Evolutionary conservation across 30 jellyfish, hydroid and myxozoan genomes (phyloP), one percentile per base, ranked within the genome.

Genomic region (Aurelia coerulea): DNA sequence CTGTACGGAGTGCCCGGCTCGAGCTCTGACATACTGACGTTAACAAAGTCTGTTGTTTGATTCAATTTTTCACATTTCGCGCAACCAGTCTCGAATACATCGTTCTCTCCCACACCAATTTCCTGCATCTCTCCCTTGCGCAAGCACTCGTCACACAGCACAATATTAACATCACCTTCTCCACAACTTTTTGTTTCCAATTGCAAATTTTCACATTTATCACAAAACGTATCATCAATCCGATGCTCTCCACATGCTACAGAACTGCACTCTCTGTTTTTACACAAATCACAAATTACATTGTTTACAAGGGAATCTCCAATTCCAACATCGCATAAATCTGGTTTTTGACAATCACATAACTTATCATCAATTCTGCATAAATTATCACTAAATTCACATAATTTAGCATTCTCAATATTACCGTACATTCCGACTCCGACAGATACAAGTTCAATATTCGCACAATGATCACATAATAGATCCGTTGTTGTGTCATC

Each of bases 341-440:
- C 80, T 29, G 96, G 97, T 71, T 74, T 69, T 16, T 14, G 41
- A 78, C 99, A 95, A 1, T 74, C 79, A 69, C 99, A 95, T 33
- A 95, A 86, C 73, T 81, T 80, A 60, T 95, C 99, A 65, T 84
- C 90, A 60, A 77, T 70, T 49, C 92, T 69, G 85, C 97, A 95
- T 29, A 67, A 71, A 39, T 65, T 15, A 34, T 84, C 90, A 34
- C 16, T 74, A 12, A 42, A 75, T 17, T 56, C 18, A 32, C 34
- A 56, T 14, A 33, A 17, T 33, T 9, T 19, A 65, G 31, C 31
- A 34, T 6, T 65, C 15, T 18, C 19, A 56, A 17, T 62, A n/a
- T 9, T 19, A 74, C 68, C 76, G 77, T 90, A 90, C 19, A 85
- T 50, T 14, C 99, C 99, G 65, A 90, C 90, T 7, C 92, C 97